Evolutionary conservation across 2,888 invertebrate genomes (phyloP).

Genomic region (Latrodectus hesperus): DNA sequence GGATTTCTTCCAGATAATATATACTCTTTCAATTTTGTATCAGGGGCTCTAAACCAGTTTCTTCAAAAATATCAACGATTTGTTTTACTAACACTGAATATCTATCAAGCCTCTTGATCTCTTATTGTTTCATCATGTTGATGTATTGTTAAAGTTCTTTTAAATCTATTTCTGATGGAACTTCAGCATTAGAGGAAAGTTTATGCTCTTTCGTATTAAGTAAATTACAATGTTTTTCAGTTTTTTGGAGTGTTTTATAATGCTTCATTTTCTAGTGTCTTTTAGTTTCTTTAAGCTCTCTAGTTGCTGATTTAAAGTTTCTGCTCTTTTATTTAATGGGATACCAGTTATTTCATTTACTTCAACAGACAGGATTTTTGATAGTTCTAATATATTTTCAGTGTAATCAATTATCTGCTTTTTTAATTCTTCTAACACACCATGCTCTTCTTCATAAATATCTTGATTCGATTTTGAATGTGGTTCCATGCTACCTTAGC

Average conservation of each 20-base stretch:
- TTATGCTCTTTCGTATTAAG: conserved; percentile 9
- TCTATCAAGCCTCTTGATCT: conserved; percentile 10
- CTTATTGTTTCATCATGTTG: conserved; percentile 23
- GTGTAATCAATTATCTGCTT: conserved; percentile 11
- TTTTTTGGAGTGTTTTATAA: conserved; percentile 16
- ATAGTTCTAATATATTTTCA: conserved; percentile 19
- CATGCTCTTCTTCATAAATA: conserved; percentile 27
- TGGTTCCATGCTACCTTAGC: conserved; percentile 25
- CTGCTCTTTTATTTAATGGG: conserved; percentile 18
- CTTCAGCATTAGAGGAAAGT: conserved; percentile 9
- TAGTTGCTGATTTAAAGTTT: conserved; percentile 8
- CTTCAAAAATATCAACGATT: conserved; percentile 15
- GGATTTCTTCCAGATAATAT: conserved; percentile 16
- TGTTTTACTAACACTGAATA: conserved; percentile 8
- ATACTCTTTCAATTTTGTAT: conserved; percentile 19
- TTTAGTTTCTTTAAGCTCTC: conserved; percentile 15
- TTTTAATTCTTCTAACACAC: conserved; percentile 11
- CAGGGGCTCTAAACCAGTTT: conserved; percentile 18
- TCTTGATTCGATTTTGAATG: conserved; percentile 20
- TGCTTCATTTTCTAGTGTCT: neutral
- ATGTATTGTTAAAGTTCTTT: conserved; percentile 27
- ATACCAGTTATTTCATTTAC: neutral
- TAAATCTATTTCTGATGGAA: conserved; percentile 33
- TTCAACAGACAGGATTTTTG: neutral
- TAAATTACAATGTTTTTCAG: conserved; percentile 14